Percentiles rank a stretch among this genome's conserved stretches.
These are phyloP conservation scores for Cordilura impudica DNA, from an alignment of 2,888 invertebrate genomes.

Conservation along the genomic window DNA sequence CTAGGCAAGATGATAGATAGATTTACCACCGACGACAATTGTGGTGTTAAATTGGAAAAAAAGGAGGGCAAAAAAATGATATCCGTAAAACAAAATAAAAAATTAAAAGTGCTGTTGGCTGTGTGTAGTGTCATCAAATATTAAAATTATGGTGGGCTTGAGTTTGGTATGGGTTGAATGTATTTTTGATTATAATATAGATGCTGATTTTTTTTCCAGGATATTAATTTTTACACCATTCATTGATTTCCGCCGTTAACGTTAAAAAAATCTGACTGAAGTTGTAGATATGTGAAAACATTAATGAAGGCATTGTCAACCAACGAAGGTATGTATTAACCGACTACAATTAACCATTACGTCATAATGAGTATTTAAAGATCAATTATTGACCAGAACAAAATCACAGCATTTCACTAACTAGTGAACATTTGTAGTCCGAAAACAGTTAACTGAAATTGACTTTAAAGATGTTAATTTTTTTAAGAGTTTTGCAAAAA, in stretches of 20 bases:
- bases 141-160: slow-evolving; percentile 42
- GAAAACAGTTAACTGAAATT: too few species aligned
- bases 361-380: too few species aligned
- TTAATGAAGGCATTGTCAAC: slow-evolving; percentile 13
- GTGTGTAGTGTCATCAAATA: slow-evolving; percentile 42
- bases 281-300: slow-evolving; percentile 46
- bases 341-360: neutral
- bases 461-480: too few species aligned
- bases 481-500: too few species aligned
- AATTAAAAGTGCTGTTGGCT: slow-evolving; percentile 59
- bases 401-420: too few species aligned
- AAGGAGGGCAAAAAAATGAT: slow-evolving; percentile 29
- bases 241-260: slow-evolving; percentile 68
- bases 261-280: slow-evolving; percentile 22
- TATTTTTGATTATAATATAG: slow-evolving; percentile 35
- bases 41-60: slow-evolving; percentile 60
- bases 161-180: slow-evolving; percentile 11
- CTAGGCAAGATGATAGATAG: slow-evolving; percentile 55
- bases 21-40: slow-evolving; percentile 48
- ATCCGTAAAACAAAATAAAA: slow-evolving; percentile 32
- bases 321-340: neutral
- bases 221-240: slow-evolving; percentile 77
- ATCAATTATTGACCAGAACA: too few species aligned
- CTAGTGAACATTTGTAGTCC: too few species aligned
- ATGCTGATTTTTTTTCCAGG: slow-evolving; percentile 68